These are phyloP conservation scores for Anisognathus igniventris DNA, from an alignment of 2,797 vertebrate genomes.

Conservation along the genomic window DNA sequence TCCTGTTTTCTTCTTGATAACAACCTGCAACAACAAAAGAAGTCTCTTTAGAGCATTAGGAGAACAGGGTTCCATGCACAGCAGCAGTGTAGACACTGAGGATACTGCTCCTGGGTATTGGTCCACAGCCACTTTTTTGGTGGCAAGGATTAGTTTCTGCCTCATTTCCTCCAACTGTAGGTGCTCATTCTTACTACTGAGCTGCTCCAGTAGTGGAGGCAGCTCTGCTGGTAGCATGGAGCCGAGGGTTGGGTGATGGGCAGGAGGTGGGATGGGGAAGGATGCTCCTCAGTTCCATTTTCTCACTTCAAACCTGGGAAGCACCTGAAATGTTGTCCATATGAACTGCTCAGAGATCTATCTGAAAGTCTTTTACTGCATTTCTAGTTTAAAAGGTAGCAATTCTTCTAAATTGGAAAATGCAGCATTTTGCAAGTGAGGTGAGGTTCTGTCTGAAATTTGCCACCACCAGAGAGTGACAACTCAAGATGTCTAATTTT, in stretches of 20 bases:
- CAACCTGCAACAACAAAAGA: not conserved
- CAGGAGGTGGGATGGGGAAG: not conserved
- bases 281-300: not conserved
- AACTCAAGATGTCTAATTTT: not conserved
- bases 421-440: not conserved
- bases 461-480: not conserved
- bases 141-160: not conserved
- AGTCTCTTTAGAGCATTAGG: not conserved
- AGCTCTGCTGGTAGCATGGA: not conserved
- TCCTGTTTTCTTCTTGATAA: not conserved
- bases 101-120: not conserved
- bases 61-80: fast-evolving
- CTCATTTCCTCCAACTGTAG: not conserved
- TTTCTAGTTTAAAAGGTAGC: not conserved
- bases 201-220: not conserved
- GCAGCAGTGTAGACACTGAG: not conserved
- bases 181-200: not conserved
- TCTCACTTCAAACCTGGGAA: not conserved
- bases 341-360: not conserved
- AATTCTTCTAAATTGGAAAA: not conserved
- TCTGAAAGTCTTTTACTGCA: not conserved
- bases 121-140: not conserved
- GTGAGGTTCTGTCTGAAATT: not conserved
- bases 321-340: not conserved
- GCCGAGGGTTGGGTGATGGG: fast-evolving